Conservation (phyloP, 2,888 invertebrate genomes). For the Apodemia zela region DNA sequence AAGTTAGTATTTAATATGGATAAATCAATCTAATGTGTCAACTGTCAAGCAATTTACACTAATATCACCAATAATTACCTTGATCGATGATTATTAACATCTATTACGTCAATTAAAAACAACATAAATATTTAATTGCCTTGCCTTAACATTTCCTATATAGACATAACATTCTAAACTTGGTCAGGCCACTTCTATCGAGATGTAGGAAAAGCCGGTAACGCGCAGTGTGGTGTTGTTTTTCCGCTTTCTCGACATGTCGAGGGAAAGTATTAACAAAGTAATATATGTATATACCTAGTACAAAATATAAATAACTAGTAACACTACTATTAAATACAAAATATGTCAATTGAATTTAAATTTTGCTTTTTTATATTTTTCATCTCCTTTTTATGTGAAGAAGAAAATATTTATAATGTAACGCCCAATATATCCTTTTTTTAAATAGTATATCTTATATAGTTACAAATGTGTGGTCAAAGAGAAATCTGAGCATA, state of each 20-base stretch:
- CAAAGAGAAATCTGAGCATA: no score
- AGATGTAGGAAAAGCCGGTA: conserved; percentile 46
- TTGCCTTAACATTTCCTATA: background rate
- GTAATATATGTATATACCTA: background rate
- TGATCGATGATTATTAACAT: background rate
- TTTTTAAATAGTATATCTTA: no score
- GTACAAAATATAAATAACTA: no score
- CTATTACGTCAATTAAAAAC: background rate
- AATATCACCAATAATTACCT: background rate
- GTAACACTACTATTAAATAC: no score
- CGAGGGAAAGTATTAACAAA: background rate
- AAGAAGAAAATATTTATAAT: no score
- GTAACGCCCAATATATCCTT: no score
- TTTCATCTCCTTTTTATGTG: no score
- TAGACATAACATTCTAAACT: conserved; percentile 2
- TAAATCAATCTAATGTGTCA: background rate
- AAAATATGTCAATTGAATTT: no score
- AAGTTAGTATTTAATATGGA: background rate
- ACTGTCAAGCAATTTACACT: background rate
- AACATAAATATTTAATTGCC: background rate
- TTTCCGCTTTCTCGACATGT: background rate
- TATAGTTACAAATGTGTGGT: no score
- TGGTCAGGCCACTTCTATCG: background rate
- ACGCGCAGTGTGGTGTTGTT: conserved; percentile 31
- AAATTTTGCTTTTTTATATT: no score